A percentile compares a stretch with the other conserved stretches of the same genome.
phyloP scores from a whole-genome alignment of 2,888 invertebrate genomes.

The Nasonia oneida region DNA sequence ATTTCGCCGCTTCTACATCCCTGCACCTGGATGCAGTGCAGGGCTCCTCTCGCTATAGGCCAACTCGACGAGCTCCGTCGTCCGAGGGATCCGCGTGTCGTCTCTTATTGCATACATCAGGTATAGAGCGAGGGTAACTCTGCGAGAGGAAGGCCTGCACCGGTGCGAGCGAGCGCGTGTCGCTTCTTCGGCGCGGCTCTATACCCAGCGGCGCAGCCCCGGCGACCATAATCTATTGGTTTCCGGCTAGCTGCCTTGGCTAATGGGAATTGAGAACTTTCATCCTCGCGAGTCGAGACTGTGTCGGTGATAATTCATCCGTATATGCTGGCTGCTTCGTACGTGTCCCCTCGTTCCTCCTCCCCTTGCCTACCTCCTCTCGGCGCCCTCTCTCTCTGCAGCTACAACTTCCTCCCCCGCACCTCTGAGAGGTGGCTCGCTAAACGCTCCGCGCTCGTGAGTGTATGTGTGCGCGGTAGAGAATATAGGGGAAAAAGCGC shows the following conservation, averaged over 20 bases:
- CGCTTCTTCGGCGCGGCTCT: conserved; percentile 38
- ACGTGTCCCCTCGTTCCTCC: conserved; percentile 28
- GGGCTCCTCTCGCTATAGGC: no score
- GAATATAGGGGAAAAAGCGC: conserved; percentile 3
- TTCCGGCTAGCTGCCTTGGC: conserved; percentile 75
- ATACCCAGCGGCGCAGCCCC: conserved; percentile 17
- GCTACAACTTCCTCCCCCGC: background rate
- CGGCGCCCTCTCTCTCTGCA: background rate
- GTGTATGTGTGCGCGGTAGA: background rate
- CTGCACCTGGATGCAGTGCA: background rate
- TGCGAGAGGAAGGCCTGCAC: no score
- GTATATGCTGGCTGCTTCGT: conserved; percentile 63
- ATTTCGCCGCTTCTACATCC: conserved; percentile 51
- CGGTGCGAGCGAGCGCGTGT: conserved; percentile 12
- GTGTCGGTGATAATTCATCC: conserved; percentile 73
- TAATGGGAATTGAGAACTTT: conserved; percentile 78
- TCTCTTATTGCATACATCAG: background rate
- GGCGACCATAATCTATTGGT: conserved; percentile 73
- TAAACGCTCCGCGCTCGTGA: background rate
- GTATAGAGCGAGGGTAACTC: no score
- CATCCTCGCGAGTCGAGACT: conserved; percentile 69
- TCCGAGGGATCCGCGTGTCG: no score
- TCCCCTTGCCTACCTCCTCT: background rate
- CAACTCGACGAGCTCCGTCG: no score
- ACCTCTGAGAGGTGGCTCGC: background rate